Evolutionary conservation across 2,113 vertebrate genomes (phyloP).

Genomic region (Sakesphorus luctuosus): DNA sequence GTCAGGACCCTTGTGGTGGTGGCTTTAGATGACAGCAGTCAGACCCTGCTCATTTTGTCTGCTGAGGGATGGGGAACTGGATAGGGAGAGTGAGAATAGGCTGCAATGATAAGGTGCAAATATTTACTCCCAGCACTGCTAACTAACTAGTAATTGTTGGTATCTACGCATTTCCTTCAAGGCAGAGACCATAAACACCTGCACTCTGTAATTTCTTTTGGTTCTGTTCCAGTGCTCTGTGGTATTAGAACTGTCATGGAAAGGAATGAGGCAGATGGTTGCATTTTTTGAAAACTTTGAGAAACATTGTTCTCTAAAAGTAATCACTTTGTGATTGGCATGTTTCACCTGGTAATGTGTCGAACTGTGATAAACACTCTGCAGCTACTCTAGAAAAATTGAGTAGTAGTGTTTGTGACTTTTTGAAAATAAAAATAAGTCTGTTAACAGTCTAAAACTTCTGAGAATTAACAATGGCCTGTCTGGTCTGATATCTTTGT

Average conservation of each 20-base stretch:
- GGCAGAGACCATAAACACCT: neutral
- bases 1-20: neutral
- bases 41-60: neutral
- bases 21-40: neutral
- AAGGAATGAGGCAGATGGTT: neutral
- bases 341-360: neutral
- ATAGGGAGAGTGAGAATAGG: neutral
- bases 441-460: neutral
- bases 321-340: neutral
- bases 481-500: neutral
- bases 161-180: neutral
- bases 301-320: neutral
- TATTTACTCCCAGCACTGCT: neutral
- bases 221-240: neutral
- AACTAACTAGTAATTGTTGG: neutral
- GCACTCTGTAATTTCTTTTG: neutral
- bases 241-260: neutral
- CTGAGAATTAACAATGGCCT: neutral
- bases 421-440: neutral
- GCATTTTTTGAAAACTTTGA: neutral
- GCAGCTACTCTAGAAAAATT: neutral
- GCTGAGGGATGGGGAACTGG: neutral
- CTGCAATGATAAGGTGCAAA: neutral
- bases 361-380: neutral
- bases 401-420: neutral